Evolutionary conservation across 2,888 invertebrate species (phyloP), one percentile per base, ranked within the genome.

Genomic region (Agonopterix heracliana): DNA sequence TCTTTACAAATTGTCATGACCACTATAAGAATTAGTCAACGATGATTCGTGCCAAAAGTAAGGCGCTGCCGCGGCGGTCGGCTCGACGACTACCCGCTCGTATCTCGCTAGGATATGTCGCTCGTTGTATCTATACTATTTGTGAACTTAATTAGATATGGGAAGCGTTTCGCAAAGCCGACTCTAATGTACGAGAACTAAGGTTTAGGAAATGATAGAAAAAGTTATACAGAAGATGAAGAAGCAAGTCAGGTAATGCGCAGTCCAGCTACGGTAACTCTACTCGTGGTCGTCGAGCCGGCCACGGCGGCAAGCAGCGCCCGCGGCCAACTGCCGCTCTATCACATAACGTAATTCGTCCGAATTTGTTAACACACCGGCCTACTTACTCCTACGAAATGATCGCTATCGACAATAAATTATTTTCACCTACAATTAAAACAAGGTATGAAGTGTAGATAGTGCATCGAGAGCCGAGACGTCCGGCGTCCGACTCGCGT

Each of bases 311-410:
- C 72, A 61, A 59, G 61, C 63, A 61, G 63, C 57, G 63, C 57
- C 52, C 66, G 60, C 45, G 34, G 72, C 74, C 66, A 54, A 60
- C 63, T 66, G 68, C 74, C 70, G 74, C 76, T 72, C 78, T 86
- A 85, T 86, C 86, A 84, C 85, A 86, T 74, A 72, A 81, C 74
- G 72, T 80, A 83, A 78, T 84, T 84, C 85, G 80, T 86, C 81
- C 79, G 81, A 86, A 87, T 85, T 86, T 77, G 79, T 85, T 86
- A 84, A 73, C 84, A 74, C 76, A 82, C 79, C 81, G 80, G 82
- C 83, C 87, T 87, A 88, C 87, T 88, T 87, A 87, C 65, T 76
- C 66, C 85, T 87, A 88, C 84, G 63, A 84, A 88, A 87, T 86
- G 84, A 81, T 85, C 78, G 72, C 85, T 88, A 88, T 86, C 78